These are phyloP conservation scores for Kuschelorhynchus macadamiae DNA, from an alignment of 2,888 invertebrate genomes.

Conservation along the genomic window DNA sequence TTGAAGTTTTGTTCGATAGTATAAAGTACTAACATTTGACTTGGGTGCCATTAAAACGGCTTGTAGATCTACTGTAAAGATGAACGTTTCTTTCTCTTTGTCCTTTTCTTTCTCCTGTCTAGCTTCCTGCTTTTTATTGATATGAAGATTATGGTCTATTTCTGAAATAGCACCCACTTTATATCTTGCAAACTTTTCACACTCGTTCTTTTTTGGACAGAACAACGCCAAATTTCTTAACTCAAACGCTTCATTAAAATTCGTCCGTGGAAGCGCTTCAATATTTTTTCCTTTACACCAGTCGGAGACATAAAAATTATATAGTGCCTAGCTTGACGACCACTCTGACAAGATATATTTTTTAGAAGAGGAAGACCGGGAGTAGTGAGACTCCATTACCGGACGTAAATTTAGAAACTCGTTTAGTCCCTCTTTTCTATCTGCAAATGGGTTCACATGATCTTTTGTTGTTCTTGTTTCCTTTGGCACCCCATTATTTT, in stretches of 20 bases:
- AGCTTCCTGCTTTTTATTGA: slow-evolving; percentile 50
- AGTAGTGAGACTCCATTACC: slow-evolving; percentile 47
- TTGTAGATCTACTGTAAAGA: slow-evolving; percentile 53
- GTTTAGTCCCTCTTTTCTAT: not conserved
- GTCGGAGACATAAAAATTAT: slow-evolving; percentile 41
- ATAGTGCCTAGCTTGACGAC: slow-evolving; percentile 46
- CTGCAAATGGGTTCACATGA: not conserved
- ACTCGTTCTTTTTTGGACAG: slow-evolving; percentile 52
- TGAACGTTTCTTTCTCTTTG: slow-evolving; percentile 44
- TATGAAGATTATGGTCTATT: slow-evolving; percentile 47
- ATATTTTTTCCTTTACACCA: slow-evolving; percentile 35
- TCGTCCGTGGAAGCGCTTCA: slow-evolving; percentile 25
- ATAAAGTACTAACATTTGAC: slow-evolving; percentile 37
- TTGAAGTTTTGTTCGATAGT: slow-evolving; percentile 10
- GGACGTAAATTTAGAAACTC: slow-evolving; percentile 30
- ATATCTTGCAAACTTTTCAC: slow-evolving; percentile 50
- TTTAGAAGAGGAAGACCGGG: slow-evolving; percentile 37
- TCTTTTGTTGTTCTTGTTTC: not conserved
- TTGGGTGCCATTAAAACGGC: slow-evolving; percentile 53
- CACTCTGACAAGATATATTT: slow-evolving; percentile 48
- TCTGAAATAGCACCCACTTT: slow-evolving; percentile 49
- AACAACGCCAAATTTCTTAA: slow-evolving; percentile 44
- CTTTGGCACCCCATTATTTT: not conserved
- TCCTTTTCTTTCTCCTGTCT: slow-evolving; percentile 53
- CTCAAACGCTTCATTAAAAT: slow-evolving; percentile 34